A percentile compares a stretch with the other conserved stretches of the same genome.
phyloP scores from a whole-genome alignment of 2,888 invertebrate species.

The Pyralis farinalis region DNA sequence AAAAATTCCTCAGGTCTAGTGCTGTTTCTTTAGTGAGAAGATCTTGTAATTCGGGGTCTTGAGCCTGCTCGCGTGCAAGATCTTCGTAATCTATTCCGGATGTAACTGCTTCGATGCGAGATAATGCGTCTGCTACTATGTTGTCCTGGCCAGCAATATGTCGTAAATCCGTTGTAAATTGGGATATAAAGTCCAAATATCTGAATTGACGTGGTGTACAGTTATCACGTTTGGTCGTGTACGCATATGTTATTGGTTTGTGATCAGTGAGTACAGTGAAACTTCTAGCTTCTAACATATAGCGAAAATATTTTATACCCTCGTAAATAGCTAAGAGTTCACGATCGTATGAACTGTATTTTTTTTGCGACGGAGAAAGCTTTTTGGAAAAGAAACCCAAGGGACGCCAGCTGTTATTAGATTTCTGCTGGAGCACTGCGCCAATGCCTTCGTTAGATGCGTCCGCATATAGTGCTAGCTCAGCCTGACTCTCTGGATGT shows the following conservation, averaged over 20 bases:
- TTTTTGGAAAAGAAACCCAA: conserved; percentile 14
- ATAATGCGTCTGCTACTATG: conserved; percentile 12
- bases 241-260: conserved; percentile 3
- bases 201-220: conserved; percentile 14
- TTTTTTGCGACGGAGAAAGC: conserved; percentile 9
- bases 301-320: conserved; percentile 11
- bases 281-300: conserved; percentile 14
- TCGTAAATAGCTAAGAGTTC: conserved; percentile 18
- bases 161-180: conserved; percentile 14
- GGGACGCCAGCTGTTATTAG: background rate
- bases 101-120: no score
- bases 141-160: conserved; percentile 15
- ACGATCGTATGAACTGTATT: conserved; percentile 18
- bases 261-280: conserved; percentile 3
- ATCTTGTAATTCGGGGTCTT: no score
- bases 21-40: no score
- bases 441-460: no score
- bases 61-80: no score
- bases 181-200: conserved; percentile 14
- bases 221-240: conserved; percentile 6
- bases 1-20: no score
- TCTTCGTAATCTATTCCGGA: no score
- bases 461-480: no score
- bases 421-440: no score
- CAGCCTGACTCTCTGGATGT: background rate